Evolutionary conservation across 37 sponge, comb jelly and placozoan species (phyloP).

Genomic region (Lycopodina hypogea): DNA sequence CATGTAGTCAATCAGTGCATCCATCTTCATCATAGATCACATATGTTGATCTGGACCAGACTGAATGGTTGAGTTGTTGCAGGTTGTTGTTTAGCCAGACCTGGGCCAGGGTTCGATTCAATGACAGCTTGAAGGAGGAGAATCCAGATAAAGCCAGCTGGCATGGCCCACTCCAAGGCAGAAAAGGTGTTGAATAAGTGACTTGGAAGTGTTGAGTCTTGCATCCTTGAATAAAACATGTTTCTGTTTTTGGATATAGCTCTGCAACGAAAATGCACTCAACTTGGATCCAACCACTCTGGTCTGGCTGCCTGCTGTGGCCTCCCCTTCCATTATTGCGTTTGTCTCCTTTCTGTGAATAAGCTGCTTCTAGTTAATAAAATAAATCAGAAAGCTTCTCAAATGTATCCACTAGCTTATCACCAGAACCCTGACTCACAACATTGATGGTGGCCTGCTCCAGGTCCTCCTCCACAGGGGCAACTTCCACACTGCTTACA

Average conservation of each 20-base stretch:
- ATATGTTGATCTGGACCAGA: too few species aligned
- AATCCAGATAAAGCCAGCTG: slow-evolving; percentile 9
- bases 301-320: too few species aligned
- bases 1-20: too few species aligned
- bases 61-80: too few species aligned
- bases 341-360: background rate
- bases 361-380: slow-evolving; percentile 10
- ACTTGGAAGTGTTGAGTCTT: too few species aligned
- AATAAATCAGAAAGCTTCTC: slow-evolving; percentile 6
- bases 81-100: background rate
- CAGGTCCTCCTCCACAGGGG: background rate
- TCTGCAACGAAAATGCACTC: too few species aligned
- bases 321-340: background rate
- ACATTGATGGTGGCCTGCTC: background rate
- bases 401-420: background rate
- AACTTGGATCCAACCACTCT: background rate
- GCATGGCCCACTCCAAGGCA: too few species aligned
- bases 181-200: too few species aligned
- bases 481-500: background rate
- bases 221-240: too few species aligned
- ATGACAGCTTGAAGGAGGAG: slow-evolving; percentile 20
- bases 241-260: too few species aligned
- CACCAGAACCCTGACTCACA: background rate
- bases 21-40: too few species aligned
- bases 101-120: slow-evolving; percentile 19